Evolutionary conservation across 2,888 invertebrate species (phyloP), one percentile per base, ranked within the genome.

Genomic region (Crioceris asparagi): DNA sequence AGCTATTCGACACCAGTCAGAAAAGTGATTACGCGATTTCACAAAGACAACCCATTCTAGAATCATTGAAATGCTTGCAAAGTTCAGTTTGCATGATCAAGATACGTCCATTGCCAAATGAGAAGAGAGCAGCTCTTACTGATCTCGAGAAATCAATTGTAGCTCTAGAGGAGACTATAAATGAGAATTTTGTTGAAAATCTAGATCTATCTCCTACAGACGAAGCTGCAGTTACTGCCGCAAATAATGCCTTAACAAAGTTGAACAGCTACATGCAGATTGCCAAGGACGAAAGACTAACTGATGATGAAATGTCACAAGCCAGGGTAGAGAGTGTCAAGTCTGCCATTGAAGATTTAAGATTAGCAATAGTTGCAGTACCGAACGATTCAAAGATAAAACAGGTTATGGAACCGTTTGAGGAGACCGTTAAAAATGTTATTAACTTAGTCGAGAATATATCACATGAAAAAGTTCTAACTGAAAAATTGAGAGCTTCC

Each of bases 391-490:
- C 60, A 1, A 39, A 51, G 35, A 45, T 62, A 4, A 62, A 62
- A 43, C 46, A 51, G 29, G 46, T 52, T 2, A 50, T 63, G 39
- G 62, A 62, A 50, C 54, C 54, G 18, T 44, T 63, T 12, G 64
- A 64, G 45, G 57, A 62, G 46, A 56, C 59, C 2, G 53, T 56
- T 8, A 64, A 63, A 36, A 64, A 64, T 44, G 60, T 58, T 3
- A 56, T 64, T 4, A 64, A 64, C 47, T 41, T 64, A 25, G 50
- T 62, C 34, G 64, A 64, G 45, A 53, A 54, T 21, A 56, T 62
- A 31, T 44, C 46, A 25, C 49, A 49, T 23, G 45, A 46, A 32
- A 49, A 50, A 36, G 36, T 46, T 4, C 46, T 41, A 33, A 36
- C 50, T 12, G 15, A 4, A 11, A 15, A 27, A 2, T 5, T 27